Conservation (phyloP, 2,888 invertebrate species). For the Mesoligia furuncula region DNA sequence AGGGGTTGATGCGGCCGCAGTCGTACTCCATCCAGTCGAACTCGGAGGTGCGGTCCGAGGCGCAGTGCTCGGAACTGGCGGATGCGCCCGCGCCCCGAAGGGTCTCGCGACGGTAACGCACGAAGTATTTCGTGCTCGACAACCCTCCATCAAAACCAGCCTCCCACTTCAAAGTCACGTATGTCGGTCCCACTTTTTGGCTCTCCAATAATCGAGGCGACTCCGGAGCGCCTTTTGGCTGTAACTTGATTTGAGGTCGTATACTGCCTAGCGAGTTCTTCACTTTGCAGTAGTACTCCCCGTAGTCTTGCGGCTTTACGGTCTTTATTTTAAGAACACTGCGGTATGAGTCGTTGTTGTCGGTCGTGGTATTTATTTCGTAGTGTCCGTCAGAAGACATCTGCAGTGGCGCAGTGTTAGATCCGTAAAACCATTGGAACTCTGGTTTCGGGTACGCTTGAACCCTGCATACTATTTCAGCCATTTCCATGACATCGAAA, state of each 20-base stretch:
- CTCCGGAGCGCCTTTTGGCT: slow-evolving; percentile 97
- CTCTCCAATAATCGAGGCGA: slow-evolving; percentile 93
- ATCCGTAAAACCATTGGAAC: slow-evolving; percentile 97
- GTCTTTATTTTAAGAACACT: slow-evolving; percentile 94
- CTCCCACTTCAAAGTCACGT: slow-evolving; percentile 95
- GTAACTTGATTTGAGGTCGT: slow-evolving; percentile 94
- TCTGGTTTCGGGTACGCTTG: slow-evolving; percentile 98
- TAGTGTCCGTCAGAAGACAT: slow-evolving; percentile 96
- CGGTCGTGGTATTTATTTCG: slow-evolving; percentile 94
- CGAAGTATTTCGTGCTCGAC: slow-evolving; percentile 96
- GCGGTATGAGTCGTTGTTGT: slow-evolving; percentile 96
- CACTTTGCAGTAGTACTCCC: slow-evolving; percentile 97
- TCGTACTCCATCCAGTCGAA: slow-evolving; percentile 95
- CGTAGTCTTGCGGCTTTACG: slow-evolving; percentile 95
- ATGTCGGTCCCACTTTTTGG: slow-evolving; percentile 94
- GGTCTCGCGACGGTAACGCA: slow-evolving; percentile 94
- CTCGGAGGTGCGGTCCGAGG: slow-evolving; percentile 83
- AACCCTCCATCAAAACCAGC: slow-evolving; percentile 97
- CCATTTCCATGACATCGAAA: slow-evolving; percentile 95
- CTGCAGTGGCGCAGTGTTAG: slow-evolving; percentile 93
- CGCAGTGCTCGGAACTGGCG: slow-evolving; percentile 77
- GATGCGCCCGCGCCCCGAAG: slow-evolving; percentile 89
- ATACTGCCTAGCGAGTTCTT: slow-evolving; percentile 95
- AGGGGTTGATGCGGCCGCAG: slow-evolving; percentile 96
- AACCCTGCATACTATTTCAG: slow-evolving; percentile 96